These are phyloP conservation scores for Mya arenaria DNA, from an alignment of 1,140 invertebrate species.

Conservation along the genomic window DNA sequence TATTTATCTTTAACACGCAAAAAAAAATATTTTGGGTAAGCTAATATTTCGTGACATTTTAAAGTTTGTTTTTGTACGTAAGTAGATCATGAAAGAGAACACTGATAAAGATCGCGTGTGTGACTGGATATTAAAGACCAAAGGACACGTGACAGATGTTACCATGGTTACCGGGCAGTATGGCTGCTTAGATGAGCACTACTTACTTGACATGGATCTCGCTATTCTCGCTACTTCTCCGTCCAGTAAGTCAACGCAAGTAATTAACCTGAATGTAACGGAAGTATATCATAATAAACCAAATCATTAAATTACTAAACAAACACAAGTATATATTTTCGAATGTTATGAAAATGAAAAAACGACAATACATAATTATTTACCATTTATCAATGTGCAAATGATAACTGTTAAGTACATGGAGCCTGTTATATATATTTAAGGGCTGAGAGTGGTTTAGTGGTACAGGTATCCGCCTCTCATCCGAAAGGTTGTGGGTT, in stretches of 20 bases:
- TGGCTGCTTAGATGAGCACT: slow-evolving; percentile 51
- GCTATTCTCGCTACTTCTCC: slow-evolving; percentile 62
- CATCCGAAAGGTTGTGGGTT: no score
- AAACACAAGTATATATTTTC: no score
- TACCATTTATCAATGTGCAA: no score
- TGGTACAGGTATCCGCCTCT: no score
- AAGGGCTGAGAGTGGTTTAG: no score
- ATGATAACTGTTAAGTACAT: no score
- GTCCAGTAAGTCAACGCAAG: slow-evolving; percentile 46
- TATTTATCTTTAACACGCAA: not conserved
- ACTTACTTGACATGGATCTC: slow-evolving; percentile 71
- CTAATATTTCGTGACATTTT: not conserved
- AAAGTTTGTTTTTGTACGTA: slow-evolving; percentile 28
- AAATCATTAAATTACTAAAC: no score
- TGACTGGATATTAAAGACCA: slow-evolving; percentile 63
- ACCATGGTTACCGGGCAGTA: not conserved
- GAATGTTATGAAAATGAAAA: no score
- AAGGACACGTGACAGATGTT: slow-evolving; percentile 57
- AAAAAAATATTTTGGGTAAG: not conserved
- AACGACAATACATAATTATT: no score
- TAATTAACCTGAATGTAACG: not conserved
- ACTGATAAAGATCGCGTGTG: no score
- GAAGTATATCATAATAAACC: not conserved
- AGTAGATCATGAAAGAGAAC: slow-evolving; percentile 1
- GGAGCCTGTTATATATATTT: no score